phyloP scores from a whole-genome alignment of 2,888 invertebrate species.

The Cataglyphis albicans region DNA sequence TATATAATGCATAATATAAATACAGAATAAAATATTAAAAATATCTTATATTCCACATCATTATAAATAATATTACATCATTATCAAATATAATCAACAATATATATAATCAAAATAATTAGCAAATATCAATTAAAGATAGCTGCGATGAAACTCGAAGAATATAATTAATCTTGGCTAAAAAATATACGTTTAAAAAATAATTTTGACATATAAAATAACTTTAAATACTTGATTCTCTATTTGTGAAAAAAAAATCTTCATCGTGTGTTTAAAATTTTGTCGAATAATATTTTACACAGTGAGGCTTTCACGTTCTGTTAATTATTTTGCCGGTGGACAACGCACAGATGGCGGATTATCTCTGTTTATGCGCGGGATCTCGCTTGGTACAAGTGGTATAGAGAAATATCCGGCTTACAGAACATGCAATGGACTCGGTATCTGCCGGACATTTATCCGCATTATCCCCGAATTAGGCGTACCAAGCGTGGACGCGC shows the following conservation, averaged over 20 bases:
- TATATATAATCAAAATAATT: too few relatives aligned
- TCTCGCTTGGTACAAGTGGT: not conserved
- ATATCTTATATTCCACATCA: too few relatives aligned
- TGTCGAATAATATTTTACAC: not conserved
- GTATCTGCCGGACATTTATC: constrained; percentile 37
- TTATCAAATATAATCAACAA: too few relatives aligned
- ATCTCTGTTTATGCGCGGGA: constrained; percentile 28
- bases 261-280: not conserved
- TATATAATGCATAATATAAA: too few relatives aligned
- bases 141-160: too few relatives aligned
- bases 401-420: constrained; percentile 44
- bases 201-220: not conserved
- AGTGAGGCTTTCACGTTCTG: not conserved
- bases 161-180: too few relatives aligned
- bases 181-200: too few relatives aligned
- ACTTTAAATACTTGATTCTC: not conserved
- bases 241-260: not conserved
- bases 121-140: not conserved
- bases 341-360: constrained; percentile 28
- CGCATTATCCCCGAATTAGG: constrained; percentile 31
- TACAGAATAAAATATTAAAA: too few relatives aligned
- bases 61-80: too few relatives aligned
- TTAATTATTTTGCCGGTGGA: constrained; percentile 25
- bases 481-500: not conserved
- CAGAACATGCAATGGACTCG: constrained; percentile 23